phyloP scores from a whole-genome alignment of 2,888 invertebrate species.

The Eretmocerus hayati region DNA sequence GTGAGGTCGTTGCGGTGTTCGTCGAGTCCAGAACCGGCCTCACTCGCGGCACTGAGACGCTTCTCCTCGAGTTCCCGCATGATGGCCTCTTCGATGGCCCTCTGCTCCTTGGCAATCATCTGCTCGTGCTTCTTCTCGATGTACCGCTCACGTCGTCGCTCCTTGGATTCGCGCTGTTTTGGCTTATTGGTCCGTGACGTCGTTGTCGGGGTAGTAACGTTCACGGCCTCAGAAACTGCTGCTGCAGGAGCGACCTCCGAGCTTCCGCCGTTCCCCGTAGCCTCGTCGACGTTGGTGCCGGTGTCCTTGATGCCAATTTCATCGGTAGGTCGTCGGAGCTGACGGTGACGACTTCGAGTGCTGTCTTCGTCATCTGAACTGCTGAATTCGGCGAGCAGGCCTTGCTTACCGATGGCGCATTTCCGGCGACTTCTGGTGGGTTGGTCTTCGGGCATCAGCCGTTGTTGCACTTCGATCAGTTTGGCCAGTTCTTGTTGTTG shows the following conservation, averaged over 20 bases:
- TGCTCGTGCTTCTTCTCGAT: constrained; percentile 44
- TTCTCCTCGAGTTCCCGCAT: constrained; percentile 39
- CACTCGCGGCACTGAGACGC: constrained; percentile 27
- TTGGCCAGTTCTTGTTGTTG: constrained; percentile 36
- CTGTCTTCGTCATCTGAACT: constrained; percentile 40
- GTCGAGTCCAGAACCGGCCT: constrained; percentile 13
- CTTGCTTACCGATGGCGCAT: constrained; percentile 73
- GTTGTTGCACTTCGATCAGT: constrained; percentile 34
- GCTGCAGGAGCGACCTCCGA: no score
- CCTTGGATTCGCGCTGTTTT: constrained; percentile 37
- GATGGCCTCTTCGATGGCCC: constrained; percentile 43
- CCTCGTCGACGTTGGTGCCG: constrained; percentile 27
- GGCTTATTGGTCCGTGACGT: constrained; percentile 28
- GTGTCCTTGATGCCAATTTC: constrained; percentile 2
- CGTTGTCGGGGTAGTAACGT: no score
- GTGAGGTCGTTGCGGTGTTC: not conserved
- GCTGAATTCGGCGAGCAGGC: constrained; percentile 64
- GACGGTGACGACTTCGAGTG: not conserved
- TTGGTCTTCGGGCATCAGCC: constrained; percentile 36
- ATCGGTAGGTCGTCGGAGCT: not conserved
- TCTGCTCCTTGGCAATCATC: constrained; percentile 44
- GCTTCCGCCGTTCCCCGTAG: no score
- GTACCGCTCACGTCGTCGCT: constrained; percentile 41
- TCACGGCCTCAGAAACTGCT: no score
- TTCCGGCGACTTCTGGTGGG: constrained; percentile 55